Evolutionary conservation across 2,888 invertebrate genomes (phyloP), one percentile per base, ranked within the genome.

Genomic region (Idaea dimidiata): DNA sequence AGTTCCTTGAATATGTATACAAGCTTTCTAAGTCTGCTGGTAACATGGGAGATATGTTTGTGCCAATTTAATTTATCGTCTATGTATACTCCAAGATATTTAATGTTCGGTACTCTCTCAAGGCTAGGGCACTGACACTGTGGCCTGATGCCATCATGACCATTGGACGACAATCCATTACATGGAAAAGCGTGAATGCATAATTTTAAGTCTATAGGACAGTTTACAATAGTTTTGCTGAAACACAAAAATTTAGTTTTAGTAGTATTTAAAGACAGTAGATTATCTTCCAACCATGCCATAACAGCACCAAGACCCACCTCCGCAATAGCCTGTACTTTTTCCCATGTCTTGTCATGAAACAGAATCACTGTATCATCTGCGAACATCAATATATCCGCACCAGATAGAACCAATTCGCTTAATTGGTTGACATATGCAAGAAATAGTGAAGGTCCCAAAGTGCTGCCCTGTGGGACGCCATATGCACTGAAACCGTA

Each of bases 141-240:
- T 24, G 1, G 1, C 5, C 3, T 3, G 24, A 24, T 1, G 24
- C 1, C 5, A 24, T 24, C 24, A n/a, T n/a, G n/a, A n/a, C n/a
- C n/a, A 24, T 24, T 24, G 24, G 24, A 24, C 3, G 24, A 24
- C 24, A 24, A 24, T 24, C 24, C 24, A 24, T 24, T 24, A 24
- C 24, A 24, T 24, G 24, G 24, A 5, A 24, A 24, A 24, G 24
- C 24, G 24, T 24, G 24, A 24, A 24, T 24, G 5, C 24, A 5
- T 24, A 24, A 24, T 24, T 24, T 24, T 0, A 17, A 54, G 2
- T 70, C 72, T 0, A 58, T 72, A 3, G 60, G 55, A 16, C 66
- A 72, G 0, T 60, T 83, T 0, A 6, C 75, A 0, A 63, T 69
- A 24, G 24, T 24, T 24, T 24, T 55, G 16, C 55, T 55, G 17